A percentile compares a stretch with the other conserved stretches of the same genome.
Evolutionary conservation across 2,888 invertebrate genomes (phyloP).

Genomic region (Acanthacorydalis orientalis): DNA sequence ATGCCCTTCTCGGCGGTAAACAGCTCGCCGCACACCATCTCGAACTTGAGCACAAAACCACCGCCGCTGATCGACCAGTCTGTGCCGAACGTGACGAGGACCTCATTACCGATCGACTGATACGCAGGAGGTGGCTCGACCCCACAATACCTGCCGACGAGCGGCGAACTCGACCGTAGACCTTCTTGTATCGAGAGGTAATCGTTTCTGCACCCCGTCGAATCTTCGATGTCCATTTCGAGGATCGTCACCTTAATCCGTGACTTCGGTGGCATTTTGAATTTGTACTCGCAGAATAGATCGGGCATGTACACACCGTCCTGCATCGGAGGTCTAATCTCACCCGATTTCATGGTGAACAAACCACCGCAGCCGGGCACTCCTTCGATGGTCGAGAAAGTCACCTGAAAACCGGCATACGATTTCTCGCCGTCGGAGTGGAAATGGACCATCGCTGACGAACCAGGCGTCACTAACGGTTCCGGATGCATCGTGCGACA

Average conservation of each 20-base stretch:
- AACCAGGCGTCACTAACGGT: slow-evolving; percentile 50
- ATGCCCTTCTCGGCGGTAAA: slow-evolving; percentile 40
- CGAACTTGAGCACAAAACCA: slow-evolving; percentile 43
- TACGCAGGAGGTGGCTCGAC: slow-evolving; percentile 36
- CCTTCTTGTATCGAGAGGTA: slow-evolving; percentile 57
- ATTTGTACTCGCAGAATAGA: slow-evolving; percentile 64
- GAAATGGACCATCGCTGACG: slow-evolving; percentile 50
- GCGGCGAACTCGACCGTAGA: slow-evolving; percentile 34
- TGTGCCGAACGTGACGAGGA: slow-evolving; percentile 43
- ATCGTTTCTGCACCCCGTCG: slow-evolving; percentile 43
- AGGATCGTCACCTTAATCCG: slow-evolving; percentile 47
- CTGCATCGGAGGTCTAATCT: slow-evolving; percentile 44
- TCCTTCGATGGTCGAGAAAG: slow-evolving; percentile 52
- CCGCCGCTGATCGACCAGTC: slow-evolving; percentile 31
- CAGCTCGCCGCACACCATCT: slow-evolving; percentile 42
- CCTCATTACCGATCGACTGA: slow-evolving; percentile 34
- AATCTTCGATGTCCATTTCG: slow-evolving; percentile 45
- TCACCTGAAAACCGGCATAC: slow-evolving; percentile 74
- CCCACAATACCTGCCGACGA: slow-evolving; percentile 68
- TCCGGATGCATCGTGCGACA: slow-evolving; percentile 62
- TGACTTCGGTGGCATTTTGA: slow-evolving; percentile 43
- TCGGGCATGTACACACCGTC: slow-evolving; percentile 37
- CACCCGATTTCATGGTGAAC: slow-evolving; percentile 43
- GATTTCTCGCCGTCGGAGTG: slow-evolving; percentile 54
- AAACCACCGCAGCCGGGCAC: slow-evolving; percentile 71